Base-by-base conservation (phyloP, 1,140 invertebrate genomes). In the Microplitis demolitor region DNA sequence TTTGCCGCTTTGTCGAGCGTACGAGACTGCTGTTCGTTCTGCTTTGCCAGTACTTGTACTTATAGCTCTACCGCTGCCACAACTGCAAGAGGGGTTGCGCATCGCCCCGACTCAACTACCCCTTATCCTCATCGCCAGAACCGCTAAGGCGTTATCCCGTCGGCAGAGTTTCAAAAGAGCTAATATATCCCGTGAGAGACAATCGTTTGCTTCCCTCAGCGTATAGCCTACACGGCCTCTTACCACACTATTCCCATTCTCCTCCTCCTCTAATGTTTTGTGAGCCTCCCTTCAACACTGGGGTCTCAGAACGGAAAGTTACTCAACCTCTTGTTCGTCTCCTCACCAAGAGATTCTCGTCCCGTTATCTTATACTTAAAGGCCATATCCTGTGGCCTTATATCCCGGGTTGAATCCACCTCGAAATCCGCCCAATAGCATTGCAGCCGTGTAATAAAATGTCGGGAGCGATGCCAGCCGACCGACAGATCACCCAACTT, bases 401-500 rank as follows among this genome's bases (percentile, higher is more conserved):
- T 45, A 69, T 69, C 56, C 16, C 14, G 35, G 4, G 14, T 6
- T 35, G 33, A 51, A 16, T 67, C 66, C 63, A 56, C 11, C 50
- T 33, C 63, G 69, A 76, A 72, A 75, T 69, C 70, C 74, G 69
- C 6, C 34, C 24, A 74, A 68, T 56, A 74, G 75, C 58, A 56
- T 16, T 54, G 70, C 51, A 76, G 72, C 72, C 70, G 77, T 69
- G 82, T 82, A 82, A 82, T 83, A 84, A 82, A 82, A 82, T 78
- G 76, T 82, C 78, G 77, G 76, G 76, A 79, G 73, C 72, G 77
- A 76, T 79, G 81, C 78, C 81, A 79, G 83, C 77, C 81, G 78
- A 78, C 75, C 79, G 78, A 79, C 79, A 79, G 79, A 84, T 84
- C 81, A 80, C 79, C 74, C 45, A 60, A 78, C 78, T 84, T 84